Evolutionary conservation across 2,888 invertebrate genomes (phyloP), one percentile per base, ranked within the genome.

Genomic region (Aspidapion aeneum): DNA sequence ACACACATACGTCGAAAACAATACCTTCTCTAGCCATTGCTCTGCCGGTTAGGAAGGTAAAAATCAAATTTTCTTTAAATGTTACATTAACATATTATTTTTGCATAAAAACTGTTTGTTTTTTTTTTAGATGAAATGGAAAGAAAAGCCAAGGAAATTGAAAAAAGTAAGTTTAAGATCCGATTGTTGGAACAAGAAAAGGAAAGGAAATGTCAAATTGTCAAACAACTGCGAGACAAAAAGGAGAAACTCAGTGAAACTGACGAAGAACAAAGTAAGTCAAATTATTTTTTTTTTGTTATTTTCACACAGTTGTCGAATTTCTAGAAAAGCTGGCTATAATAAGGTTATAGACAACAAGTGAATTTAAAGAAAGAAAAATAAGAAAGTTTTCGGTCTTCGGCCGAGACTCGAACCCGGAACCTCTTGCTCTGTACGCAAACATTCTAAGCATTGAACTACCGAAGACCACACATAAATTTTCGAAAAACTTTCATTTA

Each of bases 171-270:
- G 72, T 90, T 90, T 75, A 86, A 88, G 72, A 85, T 87, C 1
- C 85, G 87, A 66, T 81, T 91, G 68, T 80, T 92, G 35, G 84
- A 85, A 5, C 88, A 90, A 66, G 91, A 92, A 76, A 84, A 87
- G 71, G 86, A 88, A 62, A 84, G 85, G 73, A 87, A 87, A 74
- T 82, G 86, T 67, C 84, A 84, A 0, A 83, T 84, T 70, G 81
- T 90, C 65, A 82, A 87, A 69, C 81, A 84, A 69, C 81, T 90
- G 68, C 90, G 88, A 78, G 85, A 87, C 74, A 84, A 81, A 72
- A 85, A 87, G 68, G 82, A 84, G 51, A 82, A 83, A 61, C 75
- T 90, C 57, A 84, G 85, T 49, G 90, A 92, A 70, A 84, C 86
- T 68, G 91, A 90, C 74, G 87, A 87, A 73, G 88, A 90, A 76